These are phyloP conservation scores for Channa maculata DNA, from an alignment of 2,113 vertebrate species.

Conservation along the genomic window DNA sequence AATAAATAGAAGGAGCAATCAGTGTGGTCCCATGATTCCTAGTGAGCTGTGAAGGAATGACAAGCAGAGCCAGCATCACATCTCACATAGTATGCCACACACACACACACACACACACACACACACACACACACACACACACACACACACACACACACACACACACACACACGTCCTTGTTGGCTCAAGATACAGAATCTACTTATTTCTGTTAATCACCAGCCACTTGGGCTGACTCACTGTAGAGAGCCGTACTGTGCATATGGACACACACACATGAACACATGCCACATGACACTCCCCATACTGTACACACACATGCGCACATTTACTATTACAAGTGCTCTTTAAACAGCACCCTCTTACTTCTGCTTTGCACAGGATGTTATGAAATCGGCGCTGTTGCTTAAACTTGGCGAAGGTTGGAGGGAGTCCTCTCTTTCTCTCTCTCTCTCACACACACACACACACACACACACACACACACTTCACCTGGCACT, in stretches of 20 bases:
- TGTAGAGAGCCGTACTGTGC: constrained; percentile 33
- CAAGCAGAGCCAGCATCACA: constrained; percentile 37
- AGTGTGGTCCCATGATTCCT: constrained; percentile 55
- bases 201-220: constrained; percentile 77
- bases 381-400: constrained; percentile 83
- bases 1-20: constrained; percentile 61
- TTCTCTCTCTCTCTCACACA: constrained; percentile 49
- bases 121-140: constrained; percentile 13
- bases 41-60: constrained; percentile 66
- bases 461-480: constrained; percentile 41
- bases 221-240: constrained; percentile 65
- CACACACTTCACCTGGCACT: constrained; percentile 56
- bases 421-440: constrained; percentile 68
- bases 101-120: constrained; percentile 28
- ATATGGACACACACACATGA: constrained; percentile 33
- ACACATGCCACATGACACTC: constrained; percentile 54
- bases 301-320: constrained; percentile 60
- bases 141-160: constrained; percentile 22
- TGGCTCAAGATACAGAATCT: constrained; percentile 62
- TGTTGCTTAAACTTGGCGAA: constrained; percentile 76
- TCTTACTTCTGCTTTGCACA: constrained; percentile 77
- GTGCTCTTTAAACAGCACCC: constrained; percentile 64
- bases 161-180: no score
- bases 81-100: constrained; percentile 13
- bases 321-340: constrained; percentile 65